Evolutionary conservation across 1,140 invertebrate genomes (phyloP), one percentile per base, ranked within the genome.

Genomic region (Ceratosolen solmsi): DNA sequence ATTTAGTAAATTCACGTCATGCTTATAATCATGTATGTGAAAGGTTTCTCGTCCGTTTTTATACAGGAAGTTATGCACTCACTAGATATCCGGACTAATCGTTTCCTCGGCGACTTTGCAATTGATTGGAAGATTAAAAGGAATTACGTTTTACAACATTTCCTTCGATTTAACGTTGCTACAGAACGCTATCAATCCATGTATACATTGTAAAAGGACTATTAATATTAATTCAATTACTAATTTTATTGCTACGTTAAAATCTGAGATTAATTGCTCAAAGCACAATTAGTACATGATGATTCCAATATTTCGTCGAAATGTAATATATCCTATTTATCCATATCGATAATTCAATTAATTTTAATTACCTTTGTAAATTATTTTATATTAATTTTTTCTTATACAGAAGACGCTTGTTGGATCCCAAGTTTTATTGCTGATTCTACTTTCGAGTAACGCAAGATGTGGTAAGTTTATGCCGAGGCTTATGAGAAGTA

Each of bases 71-170:
- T 88, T 86, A 85, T 85, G 86, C 79, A 80, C 51, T 80, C 63
- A 46, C 84, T 84, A 83, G 78, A 82, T 84, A 83, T 84, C 85
- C 81, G 84, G 82, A 83, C 81, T 80, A 84, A 83, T 82, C 83
- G 85, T 86, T 88, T 87, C 85, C 86, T 85, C 82, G 84, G 83
- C 79, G 84, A 86, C 82, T 78, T 82, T 84, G 85, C 85, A 87
- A 86, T 72, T 11, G 80, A 82, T 82, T 60, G 7, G 22, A 71
- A 78, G 84, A 82, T 77, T 68, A 77, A 63, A 78, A 36, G 22
- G 51, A 81, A 51, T 2, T 30, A 30, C 0, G 30, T 58, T 60
- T 75, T 58, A 25, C 73, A 75, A 38, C n/a, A 49, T 71, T 20
- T 49, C 4, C 63, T 38, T 68, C 20, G 63, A 36, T 38, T 38